Base-by-base conservation (phyloP, 37 sponge, comb jelly and placozoan species). In the Petrosia ficiformis region DNA sequence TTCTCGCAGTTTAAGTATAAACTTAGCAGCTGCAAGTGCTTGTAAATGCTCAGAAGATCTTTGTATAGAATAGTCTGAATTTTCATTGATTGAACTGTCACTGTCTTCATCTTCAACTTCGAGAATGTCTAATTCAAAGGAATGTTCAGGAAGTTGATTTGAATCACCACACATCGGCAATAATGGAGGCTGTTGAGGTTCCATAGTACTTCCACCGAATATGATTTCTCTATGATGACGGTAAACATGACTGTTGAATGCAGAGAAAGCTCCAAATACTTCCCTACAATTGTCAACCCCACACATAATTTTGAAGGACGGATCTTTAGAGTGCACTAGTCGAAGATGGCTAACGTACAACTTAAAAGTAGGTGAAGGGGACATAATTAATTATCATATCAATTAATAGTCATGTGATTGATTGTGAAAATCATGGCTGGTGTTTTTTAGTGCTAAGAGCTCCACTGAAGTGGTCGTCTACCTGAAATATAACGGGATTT, bases 341-440 rank as follows among this genome's bases (percentile, higher is more conserved):
- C 82, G 82, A 33, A 82, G 75, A 44, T 82, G 82, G 38, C 68
- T 67, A 30, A 82, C n/a, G n/a, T n/a, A n/a, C n/a, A n/a, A n/a
- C n/a, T n/a, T n/a, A n/a, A n/a, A n/a, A n/a, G n/a, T n/a, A n/a
- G n/a, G n/a, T n/a, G n/a, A n/a, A n/a, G n/a, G n/a, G n/a, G n/a
- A n/a, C n/a, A n/a, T n/a, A n/a, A n/a, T n/a, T n/a, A n/a, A n/a
- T n/a, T n/a, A n/a, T n/a, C n/a, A n/a, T n/a, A n/a, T n/a, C n/a
- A 48, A 48, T 16, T 48, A 10, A 19, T 48, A 16, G 16, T 19
- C 14, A 16, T 48, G 54, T 48, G 54, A 16, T 48, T 16, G 16
- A 16, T 48, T n/a, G n/a, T n/a, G n/a, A n/a, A n/a, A n/a, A n/a
- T n/a, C n/a, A n/a, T n/a, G n/a, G n/a, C n/a, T n/a, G n/a, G n/a